These are phyloP conservation scores for Caenorhabditis sp. DNA, from an alignment of 2,888 invertebrate species.

Conservation along the genomic window DNA sequence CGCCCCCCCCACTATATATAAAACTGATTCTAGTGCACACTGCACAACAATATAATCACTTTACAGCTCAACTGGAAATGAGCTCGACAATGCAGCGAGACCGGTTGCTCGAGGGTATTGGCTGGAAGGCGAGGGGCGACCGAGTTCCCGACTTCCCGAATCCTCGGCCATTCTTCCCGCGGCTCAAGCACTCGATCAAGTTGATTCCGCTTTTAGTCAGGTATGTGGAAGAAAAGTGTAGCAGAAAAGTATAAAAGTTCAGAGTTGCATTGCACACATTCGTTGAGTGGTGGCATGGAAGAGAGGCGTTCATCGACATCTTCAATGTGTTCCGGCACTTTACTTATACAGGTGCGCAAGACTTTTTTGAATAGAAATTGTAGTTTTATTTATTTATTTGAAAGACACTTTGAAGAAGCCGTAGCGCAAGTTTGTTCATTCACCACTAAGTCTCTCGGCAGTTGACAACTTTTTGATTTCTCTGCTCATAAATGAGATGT, in stretches of 20 bases:
- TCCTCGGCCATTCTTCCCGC: constrained; percentile 62
- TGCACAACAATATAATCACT: neutral
- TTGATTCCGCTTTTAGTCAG: constrained; percentile 71
- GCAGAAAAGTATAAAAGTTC: neutral
- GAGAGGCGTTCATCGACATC: constrained; percentile 80
- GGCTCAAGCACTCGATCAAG: constrained; percentile 59
- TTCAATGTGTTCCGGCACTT: constrained; percentile 79
- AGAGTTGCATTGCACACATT: constrained; percentile 59
- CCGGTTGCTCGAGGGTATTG: constrained; percentile 51
- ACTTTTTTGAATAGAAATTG: no score
- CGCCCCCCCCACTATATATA: no score
- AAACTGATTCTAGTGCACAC: no score
- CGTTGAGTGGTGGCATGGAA: constrained; percentile 74
- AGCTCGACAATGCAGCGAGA: constrained; percentile 19
- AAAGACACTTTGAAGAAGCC: no score
- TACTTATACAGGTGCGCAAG: constrained; percentile 80
- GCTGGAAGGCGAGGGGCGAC: constrained; percentile 70
- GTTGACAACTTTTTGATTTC: neutral
- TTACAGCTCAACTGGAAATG: constrained; percentile 15
- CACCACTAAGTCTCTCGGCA: no score
- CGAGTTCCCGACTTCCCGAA: constrained; percentile 52
- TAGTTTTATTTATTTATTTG: no score
- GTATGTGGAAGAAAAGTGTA: no score
- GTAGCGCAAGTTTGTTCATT: no score
- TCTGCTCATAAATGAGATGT: neutral